phyloP scores from a whole-genome alignment of 2,797 vertebrate genomes.

The Lerista edwardsae region DNA sequence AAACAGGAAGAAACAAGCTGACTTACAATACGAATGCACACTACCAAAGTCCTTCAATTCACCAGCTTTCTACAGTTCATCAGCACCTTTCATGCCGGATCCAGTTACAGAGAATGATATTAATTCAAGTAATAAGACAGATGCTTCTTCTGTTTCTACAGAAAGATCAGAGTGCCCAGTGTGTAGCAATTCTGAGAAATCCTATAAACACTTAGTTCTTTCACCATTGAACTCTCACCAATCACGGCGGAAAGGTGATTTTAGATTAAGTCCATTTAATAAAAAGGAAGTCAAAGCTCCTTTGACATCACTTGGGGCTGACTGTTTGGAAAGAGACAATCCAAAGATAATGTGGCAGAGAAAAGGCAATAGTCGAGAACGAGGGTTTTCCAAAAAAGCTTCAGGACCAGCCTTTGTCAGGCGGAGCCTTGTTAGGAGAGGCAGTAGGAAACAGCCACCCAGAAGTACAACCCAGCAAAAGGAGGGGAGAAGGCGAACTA shows the following conservation, averaged over 20 bases:
- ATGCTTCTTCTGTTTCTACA: constrained; percentile 54
- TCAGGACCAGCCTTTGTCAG: constrained; percentile 54
- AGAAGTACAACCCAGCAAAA: constrained; percentile 69
- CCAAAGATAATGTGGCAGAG: constrained; percentile 65
- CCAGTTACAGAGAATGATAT: constrained; percentile 58
- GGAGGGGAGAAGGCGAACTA: constrained; percentile 66
- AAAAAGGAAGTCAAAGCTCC: constrained; percentile 50
- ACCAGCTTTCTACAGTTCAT: constrained; percentile 66
- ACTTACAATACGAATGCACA: constrained; percentile 59
- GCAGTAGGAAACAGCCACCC: constrained; percentile 53
- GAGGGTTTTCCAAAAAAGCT: constrained; percentile 51
- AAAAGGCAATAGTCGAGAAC: constrained; percentile 58
- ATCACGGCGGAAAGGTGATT: constrained; percentile 52
- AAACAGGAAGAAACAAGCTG: constrained; percentile 72
- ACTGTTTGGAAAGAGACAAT: constrained; percentile 58
- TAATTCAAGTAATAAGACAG: constrained; percentile 58
- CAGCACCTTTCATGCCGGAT: constrained; percentile 54
- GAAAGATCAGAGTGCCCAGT: constrained; percentile 57
- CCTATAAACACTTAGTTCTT: constrained; percentile 59
- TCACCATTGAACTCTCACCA: constrained; percentile 60
- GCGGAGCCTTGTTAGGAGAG: constrained; percentile 46
- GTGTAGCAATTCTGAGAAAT: constrained; percentile 57
- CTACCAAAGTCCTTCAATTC: constrained; percentile 67
- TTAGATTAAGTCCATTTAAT: constrained; percentile 58
- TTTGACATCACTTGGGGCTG: constrained; percentile 50